Conservation (phyloP, 2,797 vertebrate genomes). For the Bradypodion ventrale region DNA sequence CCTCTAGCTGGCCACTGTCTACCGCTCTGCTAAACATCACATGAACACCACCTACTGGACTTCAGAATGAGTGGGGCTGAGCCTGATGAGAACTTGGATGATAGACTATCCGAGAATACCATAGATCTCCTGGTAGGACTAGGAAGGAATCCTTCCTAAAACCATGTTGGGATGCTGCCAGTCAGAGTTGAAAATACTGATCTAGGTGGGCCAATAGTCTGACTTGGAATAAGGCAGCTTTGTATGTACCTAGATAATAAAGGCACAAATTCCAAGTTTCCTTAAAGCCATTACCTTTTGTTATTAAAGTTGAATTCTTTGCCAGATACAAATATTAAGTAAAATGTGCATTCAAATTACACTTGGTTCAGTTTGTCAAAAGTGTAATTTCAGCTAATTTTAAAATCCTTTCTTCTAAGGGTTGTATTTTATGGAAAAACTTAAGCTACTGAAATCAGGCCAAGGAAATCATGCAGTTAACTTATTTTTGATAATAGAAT, state of each 20-base stretch:
- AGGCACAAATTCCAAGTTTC: constrained; percentile 9
- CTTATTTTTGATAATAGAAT: constrained; percentile 81
- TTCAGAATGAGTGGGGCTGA: no score
- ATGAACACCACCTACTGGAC: no score
- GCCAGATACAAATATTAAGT: constrained; percentile 60
- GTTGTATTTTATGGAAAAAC: constrained; percentile 75
- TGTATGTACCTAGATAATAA: background rate
- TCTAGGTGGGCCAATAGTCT: no score
- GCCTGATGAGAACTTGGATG: no score
- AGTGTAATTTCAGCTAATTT: constrained; percentile 81
- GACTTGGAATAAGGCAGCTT: no score
- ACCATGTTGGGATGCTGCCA: no score
- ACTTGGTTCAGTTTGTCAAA: constrained; percentile 75
- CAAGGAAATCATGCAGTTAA: constrained; percentile 78
- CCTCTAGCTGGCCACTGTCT: no score
- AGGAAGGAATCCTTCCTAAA: no score
- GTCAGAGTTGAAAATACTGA: no score
- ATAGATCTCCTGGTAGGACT: no score
- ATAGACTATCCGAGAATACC: no score
- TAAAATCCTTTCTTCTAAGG: constrained; percentile 77
- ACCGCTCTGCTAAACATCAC: no score
- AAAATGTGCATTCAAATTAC: constrained; percentile 79
- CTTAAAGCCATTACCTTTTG: constrained; percentile 40
- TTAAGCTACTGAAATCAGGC: constrained; percentile 75
- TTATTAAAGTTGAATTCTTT: constrained; percentile 51